These are phyloP conservation scores for Emys orbicularis DNA, from an alignment of 2,797 vertebrate genomes.

Conservation along the genomic window DNA sequence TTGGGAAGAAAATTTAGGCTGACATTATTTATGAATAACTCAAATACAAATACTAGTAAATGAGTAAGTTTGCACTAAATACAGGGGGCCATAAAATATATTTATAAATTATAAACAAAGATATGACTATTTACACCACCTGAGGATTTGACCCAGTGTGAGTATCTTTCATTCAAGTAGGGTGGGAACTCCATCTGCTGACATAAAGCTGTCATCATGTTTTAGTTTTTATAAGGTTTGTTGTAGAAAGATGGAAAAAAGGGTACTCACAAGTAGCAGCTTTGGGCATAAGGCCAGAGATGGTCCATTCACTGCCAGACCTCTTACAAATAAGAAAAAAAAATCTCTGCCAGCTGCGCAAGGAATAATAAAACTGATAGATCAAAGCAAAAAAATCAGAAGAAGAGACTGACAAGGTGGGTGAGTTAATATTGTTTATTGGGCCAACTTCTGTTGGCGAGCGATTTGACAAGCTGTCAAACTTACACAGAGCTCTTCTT, in stretches of 20 bases:
- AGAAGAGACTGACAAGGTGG: not conserved
- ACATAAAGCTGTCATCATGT: conserved; percentile 15
- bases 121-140: conserved; percentile 18
- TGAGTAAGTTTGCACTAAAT: not conserved
- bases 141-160: not conserved
- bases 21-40: not conserved
- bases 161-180: not conserved
- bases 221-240: not conserved
- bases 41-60: not conserved
- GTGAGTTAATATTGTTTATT: not conserved
- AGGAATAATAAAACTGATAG: conserved; percentile 59
- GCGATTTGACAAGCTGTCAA: not conserved
- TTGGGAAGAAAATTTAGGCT: not conserved
- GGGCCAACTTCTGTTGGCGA: not conserved
- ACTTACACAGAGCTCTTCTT: not conserved
- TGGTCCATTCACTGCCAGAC: conserved; percentile 35
- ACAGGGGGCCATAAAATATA: not conserved
- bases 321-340: conserved; percentile 21
- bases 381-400: conserved; percentile 75
- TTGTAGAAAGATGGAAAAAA: not conserved
- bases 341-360: conserved; percentile 54
- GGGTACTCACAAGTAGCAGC: not conserved
- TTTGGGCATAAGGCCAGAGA: conserved; percentile 46
- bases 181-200: not conserved
- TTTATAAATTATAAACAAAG: conserved; percentile 17